Base-by-base conservation (phyloP, 1,140 invertebrate species). In the Eriosoma lanigerum region DNA sequence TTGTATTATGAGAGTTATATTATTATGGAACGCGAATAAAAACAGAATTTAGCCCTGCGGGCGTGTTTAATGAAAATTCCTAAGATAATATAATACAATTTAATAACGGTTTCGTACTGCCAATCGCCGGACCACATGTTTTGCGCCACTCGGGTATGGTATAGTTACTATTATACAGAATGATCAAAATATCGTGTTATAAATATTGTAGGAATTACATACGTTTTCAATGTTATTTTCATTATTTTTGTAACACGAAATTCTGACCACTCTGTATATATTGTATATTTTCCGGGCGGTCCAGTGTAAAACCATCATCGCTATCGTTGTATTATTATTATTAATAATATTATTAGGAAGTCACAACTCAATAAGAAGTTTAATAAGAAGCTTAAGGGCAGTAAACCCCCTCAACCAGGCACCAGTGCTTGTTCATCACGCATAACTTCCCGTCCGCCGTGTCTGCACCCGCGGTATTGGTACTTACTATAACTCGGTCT, bases 311-410 rank as follows among this genome's bases (percentile, higher is more conserved):
- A 46, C 64, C 64, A 46, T 15, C 38, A 46, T n/a, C n/a, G n/a
- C 13, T 24, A n/a, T 3, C 52, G 56, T n/a, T n/a, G n/a, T n/a
- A n/a, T n/a, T n/a, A n/a, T n/a, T n/a, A n/a, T n/a, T n/a, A n/a
- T n/a, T n/a, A n/a, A n/a, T n/a, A n/a, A n/a, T n/a, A n/a, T n/a
- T n/a, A n/a, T n/a, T n/a, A n/a, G n/a, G n/a, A 46, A 24, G 46
- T 70, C 21, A 50, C 46, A 46, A n/a, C n/a, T n/a, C n/a, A n/a
- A n/a, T n/a, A n/a, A n/a, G n/a, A n/a, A 70, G 66, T 70, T 70
- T 70, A 70, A 70, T 70, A 70, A 70, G 66, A 70, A 70, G 66
- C 66, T 70, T 50, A 70, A 48, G 66, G 66, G 66, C 46, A 32
- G 2, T 50, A 21, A 44, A 12, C 64, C 44, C 10, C 24, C 66